phyloP scores from a whole-genome alignment of 2,888 invertebrate species.

The Lasioglossum vierecki region DNA sequence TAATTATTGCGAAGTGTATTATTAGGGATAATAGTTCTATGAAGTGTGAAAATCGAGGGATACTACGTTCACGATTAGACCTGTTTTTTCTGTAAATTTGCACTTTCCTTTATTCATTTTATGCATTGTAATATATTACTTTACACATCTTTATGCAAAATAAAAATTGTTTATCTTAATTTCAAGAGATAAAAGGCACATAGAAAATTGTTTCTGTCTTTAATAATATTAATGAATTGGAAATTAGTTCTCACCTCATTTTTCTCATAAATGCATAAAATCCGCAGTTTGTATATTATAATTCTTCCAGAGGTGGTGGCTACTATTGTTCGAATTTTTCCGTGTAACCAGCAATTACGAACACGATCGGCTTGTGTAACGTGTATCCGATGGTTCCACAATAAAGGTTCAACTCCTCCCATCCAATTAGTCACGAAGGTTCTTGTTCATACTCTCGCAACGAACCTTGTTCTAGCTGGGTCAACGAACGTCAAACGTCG shows the following conservation, averaged over 20 bases:
- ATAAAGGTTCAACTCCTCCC: slow-evolving; percentile 7
- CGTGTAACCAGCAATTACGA: not conserved
- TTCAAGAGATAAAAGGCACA: not conserved
- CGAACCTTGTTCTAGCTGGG: slow-evolving; percentile 2
- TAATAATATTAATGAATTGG: not conserved
- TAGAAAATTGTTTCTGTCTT: not conserved
- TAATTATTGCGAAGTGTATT: not conserved
- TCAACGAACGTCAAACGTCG: slow-evolving; percentile 19
- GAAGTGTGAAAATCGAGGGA: not conserved
- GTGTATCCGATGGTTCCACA: not conserved
- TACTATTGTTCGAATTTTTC: not conserved
- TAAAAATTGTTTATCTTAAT: not conserved
- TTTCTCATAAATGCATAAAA: not conserved
- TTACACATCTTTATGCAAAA: not conserved
- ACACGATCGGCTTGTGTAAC: not conserved
- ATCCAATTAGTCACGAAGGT: not conserved
- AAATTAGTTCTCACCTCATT: not conserved
- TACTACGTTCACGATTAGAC: not conserved
- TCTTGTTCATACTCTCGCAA: not conserved
- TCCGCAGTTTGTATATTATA: not conserved
- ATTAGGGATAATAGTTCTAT: not conserved
- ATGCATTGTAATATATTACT: not conserved
- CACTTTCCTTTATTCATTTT: not conserved
- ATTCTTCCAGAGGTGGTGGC: not conserved
- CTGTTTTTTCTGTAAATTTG: not conserved